Evolutionary conservation across 2,797 vertebrate genomes (phyloP), one percentile per base, ranked within the genome.

Genomic region (Triplophysa yarkandensis): DNA sequence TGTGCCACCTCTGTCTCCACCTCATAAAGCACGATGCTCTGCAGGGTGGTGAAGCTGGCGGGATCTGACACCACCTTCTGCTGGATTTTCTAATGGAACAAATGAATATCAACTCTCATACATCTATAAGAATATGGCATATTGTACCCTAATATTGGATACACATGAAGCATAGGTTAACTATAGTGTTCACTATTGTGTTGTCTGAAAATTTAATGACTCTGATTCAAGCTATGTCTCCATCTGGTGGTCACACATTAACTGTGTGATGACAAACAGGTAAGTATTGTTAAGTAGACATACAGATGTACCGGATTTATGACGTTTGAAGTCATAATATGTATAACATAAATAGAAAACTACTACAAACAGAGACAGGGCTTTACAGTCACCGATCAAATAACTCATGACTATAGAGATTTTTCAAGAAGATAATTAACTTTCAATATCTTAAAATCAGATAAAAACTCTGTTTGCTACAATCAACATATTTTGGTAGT

Each of bases 1-100:
- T 91, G 94, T 3, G 95, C 90, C 2, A 95, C 92, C 0, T 92
- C 91, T 0, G 85, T 88, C 11, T 88, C 88, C 68, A 99, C 88
- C 85, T 99, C 98, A 0, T 98, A 93, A 28, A 96, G 88, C 74
- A 99, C 94, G 0, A 99, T 97, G 85, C 95, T 95, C 92, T 99
- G 98, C 14, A 99, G 92, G 0, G 96, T 98, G 69, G 91, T 91
- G 82, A 95, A 98, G 83, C 89, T 90, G 52, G 89, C 91, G 6
- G 92, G 92, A 84, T 95, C 93, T 1, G 95, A 98, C 84, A 94
- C 92, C 82, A 94, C 92, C 87, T 99, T 99, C 92, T 99, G 98
- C 67, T 98, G 93, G 78, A 99, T 95, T 87, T 98, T 99, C 98
- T 99, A 62, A 55, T 30, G 25, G 48, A 67, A 14, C 21, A 60